A percentile compares a stretch with the other conserved stretches of the same genome.
These are phyloP conservation scores for Palythoa heliodiscus DNA, from an alignment of 92 coral and sea anemone species.

Conservation along the genomic window DNA sequence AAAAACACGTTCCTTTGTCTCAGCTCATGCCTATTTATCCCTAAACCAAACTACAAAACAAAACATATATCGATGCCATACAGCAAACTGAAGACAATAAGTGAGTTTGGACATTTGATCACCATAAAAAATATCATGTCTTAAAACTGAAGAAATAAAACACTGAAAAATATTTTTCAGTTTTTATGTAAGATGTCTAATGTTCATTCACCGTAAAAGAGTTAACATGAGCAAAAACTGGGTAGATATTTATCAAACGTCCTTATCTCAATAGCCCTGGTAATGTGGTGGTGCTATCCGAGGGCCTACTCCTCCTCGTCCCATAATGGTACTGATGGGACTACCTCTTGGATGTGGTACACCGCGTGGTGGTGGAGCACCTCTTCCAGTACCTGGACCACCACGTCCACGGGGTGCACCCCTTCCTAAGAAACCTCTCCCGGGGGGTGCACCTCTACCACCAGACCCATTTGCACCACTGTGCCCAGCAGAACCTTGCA, in stretches of 20 bases:
- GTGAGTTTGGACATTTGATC: too few species aligned
- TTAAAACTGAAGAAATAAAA: too few species aligned
- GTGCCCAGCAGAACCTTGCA: constrained; percentile 9
- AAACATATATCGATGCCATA: too few species aligned
- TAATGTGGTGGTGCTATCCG: constrained; percentile 43
- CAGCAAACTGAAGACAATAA: too few species aligned
- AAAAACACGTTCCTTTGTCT: too few species aligned
- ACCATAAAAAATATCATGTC: too few species aligned
- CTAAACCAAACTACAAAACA: too few species aligned
- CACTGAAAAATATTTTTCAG: too few species aligned
- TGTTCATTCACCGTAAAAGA: too few species aligned
- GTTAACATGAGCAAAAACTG: background rate
- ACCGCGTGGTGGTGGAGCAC: constrained; percentile 2
- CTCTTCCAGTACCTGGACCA: constrained; percentile 30
- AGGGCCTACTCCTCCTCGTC: constrained; percentile 40
- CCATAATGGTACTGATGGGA: constrained; percentile 37
- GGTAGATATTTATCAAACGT: background rate
- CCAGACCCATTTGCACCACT: constrained; percentile 21
- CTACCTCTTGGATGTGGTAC: constrained; percentile 44
- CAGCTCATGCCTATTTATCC: too few species aligned
- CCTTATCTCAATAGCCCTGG: constrained; percentile 27
- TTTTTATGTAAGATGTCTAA: too few species aligned
- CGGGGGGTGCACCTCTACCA: constrained; percentile 49
- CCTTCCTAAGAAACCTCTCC: constrained; percentile 44
- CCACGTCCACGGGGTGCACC: constrained; percentile 64